These are phyloP conservation scores for Sporophila hypoxantha DNA, from an alignment of 2,113 vertebrate genomes.

Conservation along the genomic window DNA sequence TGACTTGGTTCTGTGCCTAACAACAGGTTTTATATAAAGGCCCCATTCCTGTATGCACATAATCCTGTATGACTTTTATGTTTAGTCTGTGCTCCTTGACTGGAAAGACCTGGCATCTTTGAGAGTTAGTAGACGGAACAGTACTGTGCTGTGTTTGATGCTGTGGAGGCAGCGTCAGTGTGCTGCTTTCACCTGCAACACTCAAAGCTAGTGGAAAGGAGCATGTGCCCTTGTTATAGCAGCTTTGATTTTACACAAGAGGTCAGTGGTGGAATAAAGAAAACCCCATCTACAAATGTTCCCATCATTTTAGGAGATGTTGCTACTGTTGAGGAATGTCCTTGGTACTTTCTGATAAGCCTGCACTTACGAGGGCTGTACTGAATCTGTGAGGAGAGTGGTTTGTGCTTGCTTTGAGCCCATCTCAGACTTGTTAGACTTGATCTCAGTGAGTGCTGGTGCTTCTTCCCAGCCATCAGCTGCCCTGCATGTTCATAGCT, in stretches of 20 bases:
- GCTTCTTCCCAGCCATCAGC: not conserved
- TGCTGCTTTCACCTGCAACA: not conserved
- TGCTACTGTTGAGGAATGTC: not conserved
- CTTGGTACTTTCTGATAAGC: not conserved
- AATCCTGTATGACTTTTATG: not conserved
- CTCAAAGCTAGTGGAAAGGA: not conserved
- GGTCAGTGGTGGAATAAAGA: not conserved
- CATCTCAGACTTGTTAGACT: not conserved
- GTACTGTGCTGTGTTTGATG: not conserved
- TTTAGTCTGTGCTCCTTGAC: not conserved
- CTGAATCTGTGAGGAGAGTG: not conserved
- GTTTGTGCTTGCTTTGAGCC: not conserved
- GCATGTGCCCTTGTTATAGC: not conserved
- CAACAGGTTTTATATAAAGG: not conserved
- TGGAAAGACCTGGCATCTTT: not conserved
- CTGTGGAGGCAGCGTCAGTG: not conserved
- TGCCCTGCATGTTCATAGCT: not conserved
- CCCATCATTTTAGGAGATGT: not conserved
- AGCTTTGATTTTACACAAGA: not conserved
- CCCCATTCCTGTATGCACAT: accelerated
- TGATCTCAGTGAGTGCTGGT: not conserved
- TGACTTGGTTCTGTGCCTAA: not conserved
- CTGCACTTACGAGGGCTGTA: accelerated
- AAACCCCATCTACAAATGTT: not conserved
- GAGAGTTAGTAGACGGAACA: not conserved